Base-by-base conservation (phyloP, 1,140 invertebrate genomes). In the Agrilus planipennis region DNA sequence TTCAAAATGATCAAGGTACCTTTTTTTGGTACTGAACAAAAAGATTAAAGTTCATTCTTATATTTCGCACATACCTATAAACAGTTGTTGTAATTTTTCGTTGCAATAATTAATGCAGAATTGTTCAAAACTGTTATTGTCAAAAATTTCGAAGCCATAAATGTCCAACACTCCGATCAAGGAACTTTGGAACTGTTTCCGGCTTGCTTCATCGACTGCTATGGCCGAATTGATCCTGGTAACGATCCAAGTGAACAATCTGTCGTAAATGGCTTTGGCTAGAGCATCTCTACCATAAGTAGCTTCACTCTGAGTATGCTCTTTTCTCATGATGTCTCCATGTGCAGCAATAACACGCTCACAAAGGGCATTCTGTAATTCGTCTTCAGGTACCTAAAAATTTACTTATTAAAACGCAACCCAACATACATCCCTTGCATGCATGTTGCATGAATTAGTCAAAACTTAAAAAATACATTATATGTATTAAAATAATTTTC, bases 81-180 rank as follows among this genome's bases (percentile, higher is more conserved):
- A 96, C 4, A 95, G 68, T 59, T 96, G 92, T 58, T 96, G 92
- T 17, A 95, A 69, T 63, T 96, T 95, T 67, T 96, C 91, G 62
- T 95, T 96, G 53, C 91, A 95, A 65, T 95, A 95, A 62, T 95
- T 95, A 53, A 96, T 96, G 59, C 90, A 94, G 60, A 77, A 77
- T 58, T 95, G 90, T 63, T 95, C 90, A 67, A 95, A 94, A 54
- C 85, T 90, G 62, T 96, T 95, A 5, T 75, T 75, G 41, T 95
- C 88, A 64, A 96, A 94, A 45, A 96, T 92, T 71, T 97, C 92
- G 68, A 97, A 96, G 11, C 93, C 93, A 61, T 96, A 96, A 56
- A 96, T 97, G 56, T 97, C 92, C 17, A 97, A 67, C 2, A 97
- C 91, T 14, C 92, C 91, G 50, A 97, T 96, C 1, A 95, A 75